These are phyloP conservation scores for Melospiza georgiana DNA, from an alignment of 2,113 vertebrate species.

Conservation along the genomic window DNA sequence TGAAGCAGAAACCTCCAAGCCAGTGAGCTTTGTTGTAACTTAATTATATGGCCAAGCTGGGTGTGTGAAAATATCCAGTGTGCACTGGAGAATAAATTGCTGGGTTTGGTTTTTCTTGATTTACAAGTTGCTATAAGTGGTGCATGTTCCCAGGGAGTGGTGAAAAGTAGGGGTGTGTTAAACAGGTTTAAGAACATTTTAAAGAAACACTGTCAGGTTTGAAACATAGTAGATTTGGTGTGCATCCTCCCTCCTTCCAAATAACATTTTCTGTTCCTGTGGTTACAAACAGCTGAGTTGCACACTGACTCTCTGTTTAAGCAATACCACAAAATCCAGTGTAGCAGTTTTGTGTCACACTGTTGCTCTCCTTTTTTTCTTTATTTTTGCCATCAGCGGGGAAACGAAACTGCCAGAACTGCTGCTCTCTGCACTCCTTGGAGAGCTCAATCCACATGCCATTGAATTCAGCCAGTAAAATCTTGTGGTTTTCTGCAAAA, in stretches of 20 bases:
- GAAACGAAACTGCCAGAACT: background rate
- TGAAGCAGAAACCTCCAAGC: background rate
- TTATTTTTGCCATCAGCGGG: background rate
- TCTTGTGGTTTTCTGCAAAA: background rate
- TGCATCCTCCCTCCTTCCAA: conserved; percentile 10
- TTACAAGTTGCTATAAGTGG: conserved; percentile 53
- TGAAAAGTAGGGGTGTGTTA: conserved; percentile 50
- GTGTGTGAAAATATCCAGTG: conserved; percentile 49
- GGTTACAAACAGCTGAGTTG: conserved; percentile 6
- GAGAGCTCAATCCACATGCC: background rate
- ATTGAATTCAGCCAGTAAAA: background rate
- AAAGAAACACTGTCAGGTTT: conserved; percentile 50
- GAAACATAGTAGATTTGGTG: conserved; percentile 1
- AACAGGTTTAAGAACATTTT: conserved; percentile 61
- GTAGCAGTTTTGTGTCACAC: background rate
- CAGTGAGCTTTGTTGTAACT: background rate
- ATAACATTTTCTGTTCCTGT: conserved; percentile 43
- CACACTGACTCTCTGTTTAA: background rate
- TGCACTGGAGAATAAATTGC: conserved; percentile 43
- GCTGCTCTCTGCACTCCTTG: background rate
- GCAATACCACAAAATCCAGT: background rate
- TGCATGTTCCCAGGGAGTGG: conserved; percentile 53
- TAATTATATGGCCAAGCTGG: conserved; percentile 31
- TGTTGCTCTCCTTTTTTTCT: background rate
- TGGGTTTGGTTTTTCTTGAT: conserved; percentile 64